Evolutionary conservation across 1,140 invertebrate species (phyloP), one percentile per base, ranked within the genome.

Genomic region (Formica selysi): DNA sequence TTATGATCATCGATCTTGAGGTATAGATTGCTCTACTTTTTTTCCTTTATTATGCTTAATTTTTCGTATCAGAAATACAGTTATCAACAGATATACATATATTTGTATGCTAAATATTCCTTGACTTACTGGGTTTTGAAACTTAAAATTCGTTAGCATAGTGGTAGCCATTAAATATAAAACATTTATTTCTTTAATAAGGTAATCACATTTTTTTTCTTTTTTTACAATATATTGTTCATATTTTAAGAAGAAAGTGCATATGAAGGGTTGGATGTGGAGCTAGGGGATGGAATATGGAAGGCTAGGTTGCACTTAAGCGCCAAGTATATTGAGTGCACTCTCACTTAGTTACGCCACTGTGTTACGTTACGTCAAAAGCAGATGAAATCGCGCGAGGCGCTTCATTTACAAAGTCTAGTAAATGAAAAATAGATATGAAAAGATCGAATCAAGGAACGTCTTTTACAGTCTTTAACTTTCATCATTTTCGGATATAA

Each of bases 1-100:
- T 95, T 6, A 95, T 95, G 92, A 73, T 95, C 22, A 74, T 95
- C 4, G 95, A 95, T 91, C 88, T 95, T 8, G 85, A 95, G 92
- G 95, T 95, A 86, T 10, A 7, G 32, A 41, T 5, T 41, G 51
- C 26, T 29, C 2, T 38, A 59, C 5, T 38, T 26, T 11, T 44
- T 54, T 74, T 76, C 32, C 22, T 4, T 68, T 41, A 64, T 79
- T 65, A 10, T 54, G 1, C 13, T 57, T 70, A n/a, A 54, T 22
- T 29, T 7, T 3, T 41, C 10, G 57, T 26, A 44, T 80, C 26
- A 54, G 0, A 78, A 44, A 13, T 6, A 22, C 3, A 79, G 22
- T 54, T 79, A 67, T 38, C 22, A 54, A 32, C 36, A 36, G 19
- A 73, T 32, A 71, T 7, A 22, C 22, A 54, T 59, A 38, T 76